A percentile compares a stretch with the other conserved stretches of the same genome.
Conservation (phyloP, 2,888 invertebrate genomes). For the Elmis aenea region DNA sequence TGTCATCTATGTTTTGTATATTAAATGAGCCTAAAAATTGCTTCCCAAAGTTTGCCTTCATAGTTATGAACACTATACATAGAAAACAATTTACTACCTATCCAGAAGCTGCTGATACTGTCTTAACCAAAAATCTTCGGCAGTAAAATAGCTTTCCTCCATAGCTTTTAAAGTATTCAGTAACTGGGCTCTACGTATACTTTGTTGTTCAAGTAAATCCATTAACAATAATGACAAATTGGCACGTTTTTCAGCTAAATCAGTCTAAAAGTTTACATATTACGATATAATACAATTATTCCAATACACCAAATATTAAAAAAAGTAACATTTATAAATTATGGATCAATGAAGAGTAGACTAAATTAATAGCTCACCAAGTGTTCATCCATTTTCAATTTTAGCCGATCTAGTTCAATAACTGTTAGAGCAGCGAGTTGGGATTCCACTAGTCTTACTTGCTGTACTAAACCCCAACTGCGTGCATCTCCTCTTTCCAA, state of each 20-base stretch:
- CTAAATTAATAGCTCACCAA: constrained; percentile 47
- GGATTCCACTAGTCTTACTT: constrained; percentile 66
- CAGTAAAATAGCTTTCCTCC: constrained; percentile 55
- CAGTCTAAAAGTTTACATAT: constrained; percentile 48
- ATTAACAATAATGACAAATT: constrained; percentile 63
- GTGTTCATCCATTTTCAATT: constrained; percentile 61
- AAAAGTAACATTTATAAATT: constrained; percentile 6
- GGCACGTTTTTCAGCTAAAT: constrained; percentile 62
- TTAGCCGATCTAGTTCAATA: constrained; percentile 67
- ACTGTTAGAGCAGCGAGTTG: constrained; percentile 67
- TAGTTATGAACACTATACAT: too few species aligned
- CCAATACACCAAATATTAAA: too few species aligned
- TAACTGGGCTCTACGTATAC: constrained; percentile 59
- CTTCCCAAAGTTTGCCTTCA: too few species aligned
- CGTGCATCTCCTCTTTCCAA: constrained; percentile 69
- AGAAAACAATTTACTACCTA: constrained; percentile 38
- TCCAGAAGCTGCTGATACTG: constrained; percentile 82
- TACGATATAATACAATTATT: too few species aligned
- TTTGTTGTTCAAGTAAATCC: constrained; percentile 65
- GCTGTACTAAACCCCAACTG: constrained; percentile 71
- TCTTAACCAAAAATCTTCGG: constrained; percentile 66
- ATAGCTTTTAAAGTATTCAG: constrained; percentile 65
- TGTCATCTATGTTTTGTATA: too few species aligned
- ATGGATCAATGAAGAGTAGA: constrained; percentile 6
- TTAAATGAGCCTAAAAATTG: too few species aligned